Conservation (phyloP, 2,113 vertebrate genomes). For the Zosterops pallidus region DNA sequence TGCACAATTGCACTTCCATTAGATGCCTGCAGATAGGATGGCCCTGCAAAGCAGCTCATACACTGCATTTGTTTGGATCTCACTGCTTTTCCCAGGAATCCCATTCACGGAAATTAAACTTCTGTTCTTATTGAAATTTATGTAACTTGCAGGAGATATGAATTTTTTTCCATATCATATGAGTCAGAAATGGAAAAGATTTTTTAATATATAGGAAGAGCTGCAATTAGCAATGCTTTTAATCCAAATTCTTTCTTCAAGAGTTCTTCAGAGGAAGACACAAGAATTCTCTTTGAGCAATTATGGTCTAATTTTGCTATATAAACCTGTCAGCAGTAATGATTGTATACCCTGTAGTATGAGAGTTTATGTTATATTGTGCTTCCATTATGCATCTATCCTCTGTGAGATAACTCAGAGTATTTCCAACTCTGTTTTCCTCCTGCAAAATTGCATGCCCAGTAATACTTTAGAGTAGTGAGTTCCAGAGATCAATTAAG, state of each 20-base stretch:
- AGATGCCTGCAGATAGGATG: neutral
- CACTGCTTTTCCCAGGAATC: neutral
- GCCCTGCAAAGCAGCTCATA: neutral
- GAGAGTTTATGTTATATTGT: neutral
- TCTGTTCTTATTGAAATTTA: neutral
- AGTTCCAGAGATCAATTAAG: constrained; percentile 4
- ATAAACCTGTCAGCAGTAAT: constrained; percentile 17
- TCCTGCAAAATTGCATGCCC: neutral
- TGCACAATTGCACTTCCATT: neutral
- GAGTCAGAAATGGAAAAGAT: neutral
- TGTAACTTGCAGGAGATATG: neutral
- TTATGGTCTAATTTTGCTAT: neutral
- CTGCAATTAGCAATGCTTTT: neutral
- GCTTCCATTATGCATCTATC: neutral
- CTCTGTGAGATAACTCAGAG: neutral
- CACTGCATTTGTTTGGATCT: neutral
- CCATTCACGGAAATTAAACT: neutral
- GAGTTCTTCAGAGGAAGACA: neutral
- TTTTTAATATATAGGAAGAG: neutral
- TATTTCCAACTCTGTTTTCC: neutral
- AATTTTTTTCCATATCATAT: neutral
- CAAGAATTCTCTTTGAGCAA: neutral
- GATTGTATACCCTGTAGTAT: neutral
- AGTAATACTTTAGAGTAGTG: neutral
- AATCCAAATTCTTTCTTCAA: neutral